These are phyloP conservation scores for Pristionchus mayeri DNA, from an alignment of 2,888 invertebrate species.

Conservation along the genomic window DNA sequence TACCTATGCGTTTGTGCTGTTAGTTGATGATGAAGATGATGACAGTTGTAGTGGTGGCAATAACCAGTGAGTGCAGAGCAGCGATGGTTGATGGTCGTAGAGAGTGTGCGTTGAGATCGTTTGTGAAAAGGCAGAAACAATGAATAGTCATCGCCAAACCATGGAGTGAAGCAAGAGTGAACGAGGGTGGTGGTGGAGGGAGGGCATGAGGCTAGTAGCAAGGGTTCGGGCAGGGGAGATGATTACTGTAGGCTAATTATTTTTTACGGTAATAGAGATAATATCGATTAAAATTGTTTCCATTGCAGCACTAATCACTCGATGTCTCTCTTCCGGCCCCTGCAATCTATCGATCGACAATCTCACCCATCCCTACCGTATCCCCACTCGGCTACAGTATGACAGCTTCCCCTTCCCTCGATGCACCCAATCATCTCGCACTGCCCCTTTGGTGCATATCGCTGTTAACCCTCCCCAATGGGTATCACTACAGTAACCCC, in stretches of 20 bases:
- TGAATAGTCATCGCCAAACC: too few species aligned
- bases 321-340: background rate
- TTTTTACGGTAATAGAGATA: too few species aligned
- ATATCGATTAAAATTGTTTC: background rate
- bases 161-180: background rate
- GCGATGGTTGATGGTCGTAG: background rate
- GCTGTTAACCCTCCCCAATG: background rate
- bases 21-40: background rate
- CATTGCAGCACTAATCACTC: background rate
- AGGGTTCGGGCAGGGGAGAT: background rate
- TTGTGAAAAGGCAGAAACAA: background rate
- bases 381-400: background rate
- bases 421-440: background rate
- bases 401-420: background rate
- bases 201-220: background rate
- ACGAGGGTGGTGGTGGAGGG: background rate
- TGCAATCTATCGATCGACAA: constrained; percentile 27
- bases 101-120: background rate
- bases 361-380: background rate
- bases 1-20: background rate
- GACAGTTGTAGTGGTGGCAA: background rate
- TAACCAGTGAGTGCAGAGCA: background rate
- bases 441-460: constrained; percentile 38
- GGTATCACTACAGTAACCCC: background rate
- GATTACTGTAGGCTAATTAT: background rate